A percentile compares a stretch with the other conserved stretches of the same genome.
Conservation (phyloP, 2,113 vertebrate genomes). For the Sakesphorus luctuosus region DNA sequence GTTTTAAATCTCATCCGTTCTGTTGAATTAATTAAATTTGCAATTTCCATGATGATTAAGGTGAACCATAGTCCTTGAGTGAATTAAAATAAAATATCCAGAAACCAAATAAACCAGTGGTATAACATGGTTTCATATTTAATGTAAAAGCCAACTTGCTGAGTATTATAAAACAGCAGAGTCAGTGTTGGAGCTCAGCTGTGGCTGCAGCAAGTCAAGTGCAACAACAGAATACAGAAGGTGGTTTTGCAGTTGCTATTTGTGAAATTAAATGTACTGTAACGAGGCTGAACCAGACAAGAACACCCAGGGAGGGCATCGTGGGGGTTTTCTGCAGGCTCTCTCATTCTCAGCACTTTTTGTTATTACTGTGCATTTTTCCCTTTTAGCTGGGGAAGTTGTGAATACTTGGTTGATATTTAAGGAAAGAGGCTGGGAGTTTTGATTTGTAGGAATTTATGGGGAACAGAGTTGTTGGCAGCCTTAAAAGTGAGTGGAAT, state of each 20-base stretch:
- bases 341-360: background rate
- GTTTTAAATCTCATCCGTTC: background rate
- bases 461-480: background rate
- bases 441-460: background rate
- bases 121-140: background rate
- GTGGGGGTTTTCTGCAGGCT: background rate
- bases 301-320: background rate
- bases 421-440: background rate
- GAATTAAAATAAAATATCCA: background rate
- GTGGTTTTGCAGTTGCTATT: background rate
- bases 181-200: background rate
- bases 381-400: background rate
- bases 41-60: background rate
- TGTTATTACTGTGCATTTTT: background rate
- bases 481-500: background rate
- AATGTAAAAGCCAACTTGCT: background rate
- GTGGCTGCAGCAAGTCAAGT: background rate
- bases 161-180: background rate
- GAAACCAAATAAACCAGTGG: background rate
- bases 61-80: background rate
- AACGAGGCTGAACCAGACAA: background rate
- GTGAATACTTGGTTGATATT: background rate
- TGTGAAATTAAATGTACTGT: background rate
- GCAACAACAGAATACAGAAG: background rate
- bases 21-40: constrained; percentile 2